A percentile compares a stretch with the other conserved stretches of the same genome.
Evolutionary conservation across 2,113 vertebrate genomes (phyloP).

Genomic region (Scophthalmus maximus): DNA sequence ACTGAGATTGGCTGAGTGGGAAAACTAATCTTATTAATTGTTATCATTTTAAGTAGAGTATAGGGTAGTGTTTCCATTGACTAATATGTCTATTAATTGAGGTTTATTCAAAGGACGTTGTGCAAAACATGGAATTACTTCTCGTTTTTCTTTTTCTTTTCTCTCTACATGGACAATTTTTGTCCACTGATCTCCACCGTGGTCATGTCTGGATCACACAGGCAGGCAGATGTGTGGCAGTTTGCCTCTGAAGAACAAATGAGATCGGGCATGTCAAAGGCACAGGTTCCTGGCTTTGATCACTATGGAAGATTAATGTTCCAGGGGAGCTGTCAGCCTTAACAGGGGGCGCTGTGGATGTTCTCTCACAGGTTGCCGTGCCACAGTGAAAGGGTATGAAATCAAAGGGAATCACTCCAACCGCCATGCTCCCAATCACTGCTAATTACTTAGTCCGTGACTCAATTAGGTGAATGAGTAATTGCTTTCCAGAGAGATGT

Average conservation of each 20-base stretch:
- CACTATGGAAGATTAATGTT: constrained; percentile 34
- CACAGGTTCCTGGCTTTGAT: constrained; percentile 66
- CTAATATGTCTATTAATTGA: constrained; percentile 51
- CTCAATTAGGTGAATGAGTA: constrained; percentile 76
- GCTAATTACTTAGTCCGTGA: constrained; percentile 75
- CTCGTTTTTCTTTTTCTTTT: constrained; percentile 20
- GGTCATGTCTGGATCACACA: constrained; percentile 41
- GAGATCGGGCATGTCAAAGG: constrained; percentile 66
- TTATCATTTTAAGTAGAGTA: constrained; percentile 58
- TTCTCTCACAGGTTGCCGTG: constrained; percentile 13
- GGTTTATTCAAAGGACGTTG: constrained; percentile 1
- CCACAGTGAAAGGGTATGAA: constrained; percentile 38
- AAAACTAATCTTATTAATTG: constrained; percentile 43
- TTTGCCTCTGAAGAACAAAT: constrained; percentile 63
- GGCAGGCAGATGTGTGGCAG: constrained; percentile 37
- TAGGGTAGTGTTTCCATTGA: constrained; percentile 21
- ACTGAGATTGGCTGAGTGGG: constrained; percentile 26
- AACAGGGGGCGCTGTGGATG: constrained; percentile 66
- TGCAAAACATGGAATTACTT: neutral
- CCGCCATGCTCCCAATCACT: constrained; percentile 68
- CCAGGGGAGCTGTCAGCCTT: constrained; percentile 42
- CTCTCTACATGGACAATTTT: neutral
- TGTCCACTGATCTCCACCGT: constrained; percentile 46
- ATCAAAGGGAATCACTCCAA: constrained; percentile 69
- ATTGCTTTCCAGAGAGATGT: constrained; percentile 70